Conservation (phyloP, 2,797 vertebrate genomes). For the Benthosema pterotum region DNA sequence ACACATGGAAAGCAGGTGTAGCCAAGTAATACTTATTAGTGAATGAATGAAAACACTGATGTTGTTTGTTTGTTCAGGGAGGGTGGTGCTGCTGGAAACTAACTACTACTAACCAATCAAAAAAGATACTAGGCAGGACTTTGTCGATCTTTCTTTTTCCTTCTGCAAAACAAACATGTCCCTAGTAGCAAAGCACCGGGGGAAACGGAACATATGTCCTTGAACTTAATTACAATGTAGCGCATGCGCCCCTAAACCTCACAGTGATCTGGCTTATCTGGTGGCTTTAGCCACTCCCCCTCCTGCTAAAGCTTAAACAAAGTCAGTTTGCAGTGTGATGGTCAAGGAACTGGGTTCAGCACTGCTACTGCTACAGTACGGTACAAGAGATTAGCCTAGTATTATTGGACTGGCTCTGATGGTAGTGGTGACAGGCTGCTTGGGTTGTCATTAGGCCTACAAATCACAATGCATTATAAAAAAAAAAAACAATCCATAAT, state of each 20-base stretch:
- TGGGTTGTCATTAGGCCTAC: constrained; percentile 6
- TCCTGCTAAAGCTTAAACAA: constrained; percentile 72
- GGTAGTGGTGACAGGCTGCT: constrained; percentile 7
- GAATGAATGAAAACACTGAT: no score
- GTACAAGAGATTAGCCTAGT: constrained; percentile 50
- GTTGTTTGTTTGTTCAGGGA: no score
- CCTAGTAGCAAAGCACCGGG: constrained; percentile 37
- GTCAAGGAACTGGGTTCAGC: constrained; percentile 65
- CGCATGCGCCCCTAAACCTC: constrained; percentile 65
- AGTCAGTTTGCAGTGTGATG: constrained; percentile 66
- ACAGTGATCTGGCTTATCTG: constrained; percentile 82
- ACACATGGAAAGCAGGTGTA: no score
- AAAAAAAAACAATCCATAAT: no score
- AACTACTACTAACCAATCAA: no score
- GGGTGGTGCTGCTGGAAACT: no score
- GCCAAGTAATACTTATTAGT: no score
- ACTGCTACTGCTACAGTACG: constrained; percentile 30
- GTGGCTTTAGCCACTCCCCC: constrained; percentile 70
- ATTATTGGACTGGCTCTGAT: constrained; percentile 33
- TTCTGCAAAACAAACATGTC: neutral
- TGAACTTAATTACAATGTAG: constrained; percentile 77
- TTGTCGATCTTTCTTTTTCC: no score
- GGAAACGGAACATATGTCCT: constrained; percentile 75
- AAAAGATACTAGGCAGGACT: no score
- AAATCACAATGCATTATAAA: neutral